Evolutionary conservation across 2,888 invertebrate species (phyloP), one percentile per base, ranked within the genome.

Genomic region (Lathronympha strigana): DNA sequence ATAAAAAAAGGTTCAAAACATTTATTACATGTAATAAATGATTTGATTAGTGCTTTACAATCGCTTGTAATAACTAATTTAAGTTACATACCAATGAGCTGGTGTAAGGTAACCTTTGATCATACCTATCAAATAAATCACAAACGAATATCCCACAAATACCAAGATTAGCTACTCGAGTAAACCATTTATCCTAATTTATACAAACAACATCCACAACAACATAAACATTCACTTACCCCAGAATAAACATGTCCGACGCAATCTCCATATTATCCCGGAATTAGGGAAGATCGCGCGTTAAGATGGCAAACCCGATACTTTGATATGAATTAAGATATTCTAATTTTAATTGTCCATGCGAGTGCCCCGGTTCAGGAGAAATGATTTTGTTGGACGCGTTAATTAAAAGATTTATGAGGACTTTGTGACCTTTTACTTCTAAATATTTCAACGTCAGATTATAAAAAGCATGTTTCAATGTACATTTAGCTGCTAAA

Each of bases 321-420:
- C 85, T 87, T 86, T 83, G 94, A 94, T 94, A 93, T 93, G 93
- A 94, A 94, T 94, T 94, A 94, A 94, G 94, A 94, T 94, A 94
- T 94, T 94, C 94, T 94, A 94, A 94, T 94, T 94, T 89, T 92
- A 92, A 92, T 88, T 90, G 92, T 78, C 71, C 75, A 70, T 58
- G 67, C 68, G 66, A 69, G 68, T 63, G 63, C 58, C 61, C 11
- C 49, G 31, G 19, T 54, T 66, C 38, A 38, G 66, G 63, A 57
- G 63, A 63, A 57, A 57, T 47, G 63, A 28, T 36, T 55, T 64
- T 63, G 36, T 50, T 58, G 50, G 50, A 53, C 45, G 36, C 54
- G 23, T 57, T 64, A 49, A 61, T 63, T 64, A 47, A 68, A 68
- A 61, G 21, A 58, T 58, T 19, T 45, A 40, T 15, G 21, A 45